These are phyloP conservation scores for Helobdella robusta DNA, from an alignment of 2,888 invertebrate species.

Conservation along the genomic window DNA sequence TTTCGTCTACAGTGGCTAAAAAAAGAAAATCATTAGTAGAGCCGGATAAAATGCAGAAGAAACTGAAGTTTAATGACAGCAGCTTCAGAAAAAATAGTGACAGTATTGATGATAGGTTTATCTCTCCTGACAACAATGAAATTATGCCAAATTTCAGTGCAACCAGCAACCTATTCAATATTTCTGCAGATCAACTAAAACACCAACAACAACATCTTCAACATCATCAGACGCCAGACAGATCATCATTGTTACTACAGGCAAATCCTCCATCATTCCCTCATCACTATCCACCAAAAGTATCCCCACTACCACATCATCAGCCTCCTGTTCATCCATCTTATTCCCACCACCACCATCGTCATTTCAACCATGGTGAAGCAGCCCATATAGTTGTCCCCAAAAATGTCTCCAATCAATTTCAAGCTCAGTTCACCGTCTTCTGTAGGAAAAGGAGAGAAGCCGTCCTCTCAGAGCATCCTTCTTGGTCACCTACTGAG, in stretches of 20 bases:
- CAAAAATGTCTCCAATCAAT: constrained; percentile 29
- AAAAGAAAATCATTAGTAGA: no score
- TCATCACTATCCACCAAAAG: not conserved
- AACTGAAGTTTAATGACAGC: no score
- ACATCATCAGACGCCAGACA: not conserved
- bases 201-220: not conserved
- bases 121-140: no score
- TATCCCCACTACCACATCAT: not conserved
- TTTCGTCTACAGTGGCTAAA: no score
- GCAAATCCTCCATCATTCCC: not conserved
- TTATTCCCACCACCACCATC: not conserved
- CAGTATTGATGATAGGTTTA: no score
- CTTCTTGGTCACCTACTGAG: constrained; percentile 38
- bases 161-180: no score
- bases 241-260: not conserved
- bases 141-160: no score
- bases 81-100: no score
- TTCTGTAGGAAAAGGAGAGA: constrained; percentile 43
- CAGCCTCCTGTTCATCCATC: not conserved
- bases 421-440: constrained; percentile 40
- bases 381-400: constrained; percentile 29
- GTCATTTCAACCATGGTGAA: not conserved
- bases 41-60: no score
- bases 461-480: constrained; percentile 41
- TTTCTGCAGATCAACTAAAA: no score